Evolutionary conservation across 1,140 invertebrate species (phyloP), one percentile per base, ranked within the genome.

Genomic region (Micrasema longulum): DNA sequence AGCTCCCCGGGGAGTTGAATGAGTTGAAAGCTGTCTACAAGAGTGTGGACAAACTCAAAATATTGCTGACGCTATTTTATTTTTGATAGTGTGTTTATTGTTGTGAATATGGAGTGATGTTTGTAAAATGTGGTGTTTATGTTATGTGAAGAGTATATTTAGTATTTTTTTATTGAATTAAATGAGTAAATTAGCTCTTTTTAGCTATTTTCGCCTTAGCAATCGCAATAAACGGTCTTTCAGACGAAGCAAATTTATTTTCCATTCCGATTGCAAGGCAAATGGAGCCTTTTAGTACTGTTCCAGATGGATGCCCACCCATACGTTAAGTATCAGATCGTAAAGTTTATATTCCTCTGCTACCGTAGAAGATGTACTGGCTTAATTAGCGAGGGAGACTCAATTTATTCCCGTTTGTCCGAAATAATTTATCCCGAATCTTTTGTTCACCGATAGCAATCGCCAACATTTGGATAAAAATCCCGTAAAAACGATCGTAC

Each of bases 351-450:
- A 41, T 60, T 60, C 18, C 55, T 0, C 55, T n/a, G 35, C 55
- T 38, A 9, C 53, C 4, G 12, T 35, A 14, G 55, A 41, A 60
- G 55, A 60, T 18, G 55, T 41, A 60, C 55, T 41, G 45, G 62
- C 45, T 64, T 64, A 64, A 64, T 64, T 64, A 64, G 62, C 43
- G 36, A 47, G 41, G n/a, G 62, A 64, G 62, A 64, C 41, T 14
- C 31, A 64, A 64, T 64, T 64, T 64, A 64, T 64, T 64, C 62
- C 23, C 38, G 62, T 48, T 62, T 64, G 62, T 48, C 45, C 45
- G 6, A 47, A n/a, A 64, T 64, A 64, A 64, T 48, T 64, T 64
- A 64, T 64, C 62, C 62, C 6, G 7, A 47, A 31, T 47, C 62
- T 64, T 62, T 47, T 64, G 62, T 47, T 64, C 18, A 16, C 9